Evolutionary conservation across 2,113 vertebrate species (phyloP).

Genomic region (Boulengeromyrus knoepffleri): DNA sequence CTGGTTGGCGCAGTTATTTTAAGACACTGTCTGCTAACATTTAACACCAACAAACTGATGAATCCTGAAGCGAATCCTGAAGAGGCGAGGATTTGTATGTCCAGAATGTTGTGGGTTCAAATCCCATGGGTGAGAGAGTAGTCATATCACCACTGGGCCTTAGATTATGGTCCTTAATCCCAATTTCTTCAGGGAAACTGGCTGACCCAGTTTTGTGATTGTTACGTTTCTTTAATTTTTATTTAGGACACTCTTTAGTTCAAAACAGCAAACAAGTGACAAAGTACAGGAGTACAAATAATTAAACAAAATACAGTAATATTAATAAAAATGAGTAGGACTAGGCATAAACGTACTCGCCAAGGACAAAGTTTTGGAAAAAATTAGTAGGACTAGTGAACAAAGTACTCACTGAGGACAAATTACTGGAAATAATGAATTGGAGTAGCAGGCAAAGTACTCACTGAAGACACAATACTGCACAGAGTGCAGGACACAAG

Average conservation of each 20-base stretch:
- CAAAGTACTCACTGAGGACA: not conserved
- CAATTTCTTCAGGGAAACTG: not conserved
- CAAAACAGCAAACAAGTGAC: not conserved
- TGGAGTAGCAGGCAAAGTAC: not conserved
- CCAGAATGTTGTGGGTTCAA: not conserved
- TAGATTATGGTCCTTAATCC: not conserved
- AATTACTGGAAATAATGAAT: not conserved
- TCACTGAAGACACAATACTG: not conserved
- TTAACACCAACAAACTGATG: not conserved
- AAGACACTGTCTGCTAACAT: not conserved
- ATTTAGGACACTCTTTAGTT: no score
- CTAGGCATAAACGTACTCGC: not conserved
- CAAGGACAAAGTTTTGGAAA: not conserved
- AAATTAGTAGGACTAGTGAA: not conserved
- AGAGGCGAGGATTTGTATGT: not conserved
- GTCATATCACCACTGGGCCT: not conserved
- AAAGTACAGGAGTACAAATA: not conserved
- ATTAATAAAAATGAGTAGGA: not conserved
- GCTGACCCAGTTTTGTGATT: not conserved
- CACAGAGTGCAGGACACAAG: not conserved
- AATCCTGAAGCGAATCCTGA: not conserved
- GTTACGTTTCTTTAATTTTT: not conserved
- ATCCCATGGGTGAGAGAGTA: not conserved
- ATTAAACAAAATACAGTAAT: not conserved
- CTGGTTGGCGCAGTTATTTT: not conserved